A percentile compares a stretch with the other conserved stretches of the same genome.
These are phyloP conservation scores for Steinernema scapterisci DNA, from an alignment of 2,888 invertebrate genomes.

Conservation along the genomic window DNA sequence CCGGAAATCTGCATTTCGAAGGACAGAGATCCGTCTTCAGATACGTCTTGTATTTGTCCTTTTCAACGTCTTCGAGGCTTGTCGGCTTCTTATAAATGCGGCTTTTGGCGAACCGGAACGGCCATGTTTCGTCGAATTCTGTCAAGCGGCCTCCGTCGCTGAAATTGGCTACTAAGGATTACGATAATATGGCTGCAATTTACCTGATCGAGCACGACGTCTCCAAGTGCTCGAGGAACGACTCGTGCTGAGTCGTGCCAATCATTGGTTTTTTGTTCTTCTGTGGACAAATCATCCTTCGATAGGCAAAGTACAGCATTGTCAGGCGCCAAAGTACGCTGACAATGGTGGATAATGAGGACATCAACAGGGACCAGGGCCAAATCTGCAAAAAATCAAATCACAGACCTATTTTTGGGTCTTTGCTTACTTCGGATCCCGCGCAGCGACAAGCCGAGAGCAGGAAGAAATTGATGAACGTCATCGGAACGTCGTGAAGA, in stretches of 20 bases:
- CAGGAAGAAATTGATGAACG: constrained; percentile 65
- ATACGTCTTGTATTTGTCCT: constrained; percentile 4
- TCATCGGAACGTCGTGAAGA: constrained; percentile 66
- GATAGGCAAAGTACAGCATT: constrained; percentile 64
- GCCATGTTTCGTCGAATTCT: constrained; percentile 66
- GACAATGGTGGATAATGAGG: constrained; percentile 50
- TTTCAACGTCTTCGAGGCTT: neutral
- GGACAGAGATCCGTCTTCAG: constrained; percentile 19
- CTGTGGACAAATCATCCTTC: constrained; percentile 55
- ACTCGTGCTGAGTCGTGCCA: constrained; percentile 42
- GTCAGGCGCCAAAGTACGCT: constrained; percentile 63
- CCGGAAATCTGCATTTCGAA: neutral
- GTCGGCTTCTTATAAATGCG: constrained; percentile 41
- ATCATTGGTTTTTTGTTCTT: constrained; percentile 20
- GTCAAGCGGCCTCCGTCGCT: constrained; percentile 53
- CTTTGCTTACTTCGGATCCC: constrained; percentile 51
- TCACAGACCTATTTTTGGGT: constrained; percentile 4
- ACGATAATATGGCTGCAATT: neutral
- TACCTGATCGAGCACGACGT: constrained; percentile 50
- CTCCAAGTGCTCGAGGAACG: constrained; percentile 50
- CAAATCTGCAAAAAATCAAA: constrained; percentile 42
- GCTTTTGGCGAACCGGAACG: constrained; percentile 57
- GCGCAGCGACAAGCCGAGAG: constrained; percentile 64
- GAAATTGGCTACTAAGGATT: constrained; percentile 27
- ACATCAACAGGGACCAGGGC: constrained; percentile 63